Percentiles rank a stretch among this genome's conserved stretches.
These are phyloP conservation scores for Ifrita kowaldi DNA, from an alignment of 2,113 vertebrate genomes.

Conservation along the genomic window DNA sequence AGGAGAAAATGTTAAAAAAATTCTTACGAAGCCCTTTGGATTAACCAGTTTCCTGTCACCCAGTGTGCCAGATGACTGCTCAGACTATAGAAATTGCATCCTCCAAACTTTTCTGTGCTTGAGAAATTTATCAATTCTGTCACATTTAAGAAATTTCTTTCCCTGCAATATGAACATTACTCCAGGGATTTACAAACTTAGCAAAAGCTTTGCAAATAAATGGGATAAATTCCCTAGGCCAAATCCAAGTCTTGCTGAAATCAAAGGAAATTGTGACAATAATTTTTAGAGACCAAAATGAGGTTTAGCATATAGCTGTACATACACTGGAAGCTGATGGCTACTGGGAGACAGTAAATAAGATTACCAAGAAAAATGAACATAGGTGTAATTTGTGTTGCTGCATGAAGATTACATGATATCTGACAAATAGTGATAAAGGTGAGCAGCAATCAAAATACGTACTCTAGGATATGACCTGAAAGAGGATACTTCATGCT, in stretches of 20 bases:
- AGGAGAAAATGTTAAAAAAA: background rate
- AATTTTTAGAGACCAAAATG: background rate
- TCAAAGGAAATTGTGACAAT: background rate
- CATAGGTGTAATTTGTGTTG: background rate
- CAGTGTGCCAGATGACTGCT: background rate
- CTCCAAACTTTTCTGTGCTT: background rate
- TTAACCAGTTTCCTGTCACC: background rate
- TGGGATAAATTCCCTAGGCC: slow-evolving; percentile 30
- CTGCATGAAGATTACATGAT: background rate
- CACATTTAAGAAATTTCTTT: slow-evolving; percentile 12
- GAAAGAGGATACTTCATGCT: background rate
- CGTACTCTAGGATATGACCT: background rate
- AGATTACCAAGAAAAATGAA: background rate
- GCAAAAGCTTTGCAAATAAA: slow-evolving; percentile 35
- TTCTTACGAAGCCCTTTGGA: background rate
- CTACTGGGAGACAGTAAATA: background rate
- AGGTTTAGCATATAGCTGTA: background rate
- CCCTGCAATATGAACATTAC: background rate
- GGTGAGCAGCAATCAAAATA: background rate
- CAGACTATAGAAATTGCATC: background rate
- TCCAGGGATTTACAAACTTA: slow-evolving; percentile 27
- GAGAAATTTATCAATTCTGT: slow-evolving; percentile 40
- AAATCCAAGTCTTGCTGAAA: slow-evolving; percentile 6
- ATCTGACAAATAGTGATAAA: background rate
- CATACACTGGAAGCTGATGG: background rate